Evolutionary conservation across 2,888 invertebrate genomes (phyloP), one percentile per base, ranked within the genome.

Genomic region (Heliconius ismenius): DNA sequence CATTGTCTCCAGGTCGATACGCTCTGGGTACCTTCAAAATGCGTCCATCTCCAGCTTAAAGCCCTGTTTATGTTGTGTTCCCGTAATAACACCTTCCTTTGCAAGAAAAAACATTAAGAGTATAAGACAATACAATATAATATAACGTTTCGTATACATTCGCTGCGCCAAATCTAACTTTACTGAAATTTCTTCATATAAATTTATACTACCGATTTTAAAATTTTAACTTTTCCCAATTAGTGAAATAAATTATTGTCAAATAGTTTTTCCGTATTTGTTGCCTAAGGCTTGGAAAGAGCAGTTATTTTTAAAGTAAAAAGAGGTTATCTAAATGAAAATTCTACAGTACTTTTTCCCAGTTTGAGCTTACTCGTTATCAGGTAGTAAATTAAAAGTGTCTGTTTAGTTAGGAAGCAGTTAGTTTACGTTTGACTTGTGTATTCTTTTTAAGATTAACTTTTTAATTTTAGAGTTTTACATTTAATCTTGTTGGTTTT

Each of bases 311-410:
- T 72, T 24, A 72, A 72, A 62, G 24, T 60, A 60, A 58, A 72
- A 24, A 72, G 58, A 62, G 2, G 72, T 72, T 72, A 72, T 62
- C 9, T 73, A 73, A 72, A 73, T 73, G 72, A 73, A 73, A 62
- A 60, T 39, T 73, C 54, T 32, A 39, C 60, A 60, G 60, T 39
- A 62, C 18, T 73, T 73, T 67, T 69, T 60, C 39, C 24, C 58
- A 62, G 60, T 73, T 60, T 62, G 24, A 62, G 36, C 72, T 1
- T 11, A 62, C 60, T 62, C 60, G 26, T 24, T 73, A 24, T 60
- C 72, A 49, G 68, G 49, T 49, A 69, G 68, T 43, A 69, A 49
- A 69, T 69, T 69, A 69, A 69, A 69, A 69, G 21, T 26, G 49
- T 28, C 18, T 18, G 28, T 28, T 65, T 49, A 69, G 49, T 69